Evolutionary conservation across 2,797 vertebrate species (phyloP).

Genomic region (Spondyliosoma cantharus): DNA sequence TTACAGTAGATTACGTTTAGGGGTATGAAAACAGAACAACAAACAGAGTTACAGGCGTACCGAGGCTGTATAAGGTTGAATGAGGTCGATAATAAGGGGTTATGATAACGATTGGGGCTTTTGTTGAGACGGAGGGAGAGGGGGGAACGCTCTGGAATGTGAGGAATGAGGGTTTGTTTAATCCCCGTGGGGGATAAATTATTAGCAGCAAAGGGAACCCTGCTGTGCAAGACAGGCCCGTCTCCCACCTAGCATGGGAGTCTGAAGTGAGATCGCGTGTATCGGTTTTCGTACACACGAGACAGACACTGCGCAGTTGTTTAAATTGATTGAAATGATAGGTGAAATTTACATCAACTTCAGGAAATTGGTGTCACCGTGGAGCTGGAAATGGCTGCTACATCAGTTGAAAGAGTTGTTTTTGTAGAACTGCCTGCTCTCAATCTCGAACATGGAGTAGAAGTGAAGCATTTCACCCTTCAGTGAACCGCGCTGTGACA

Average conservation of each 20-base stretch:
- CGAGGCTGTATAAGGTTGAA: constrained; percentile 38
- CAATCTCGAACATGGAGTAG: not conserved
- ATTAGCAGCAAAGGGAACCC: constrained; percentile 65
- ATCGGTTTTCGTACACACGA: not conserved
- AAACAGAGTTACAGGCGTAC: not conserved
- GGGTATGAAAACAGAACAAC: constrained; percentile 22
- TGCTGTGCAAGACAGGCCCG: constrained; percentile 33
- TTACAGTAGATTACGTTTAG: constrained; percentile 15
- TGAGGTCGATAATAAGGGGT: constrained; percentile 50
- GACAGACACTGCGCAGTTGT: not conserved
- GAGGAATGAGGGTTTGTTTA: constrained; percentile 77
- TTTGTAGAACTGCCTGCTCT: constrained; percentile 8
- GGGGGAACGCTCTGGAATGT: constrained; percentile 72
- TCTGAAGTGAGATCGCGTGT: not conserved
- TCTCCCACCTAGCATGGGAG: constrained; percentile 27
- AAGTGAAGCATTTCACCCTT: constrained; percentile 21
- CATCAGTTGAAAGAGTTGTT: not conserved
- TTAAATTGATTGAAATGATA: not conserved
- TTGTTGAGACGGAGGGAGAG: constrained; percentile 35
- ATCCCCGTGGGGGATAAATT: constrained; percentile 71
- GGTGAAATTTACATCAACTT: not conserved
- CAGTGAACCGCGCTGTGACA: constrained; percentile 28
- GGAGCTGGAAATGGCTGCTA: not conserved
- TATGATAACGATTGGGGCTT: constrained; percentile 60
- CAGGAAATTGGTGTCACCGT: not conserved